Conservation (phyloP, 2,113 vertebrate genomes). For the Tupaia chinensis region DNA sequence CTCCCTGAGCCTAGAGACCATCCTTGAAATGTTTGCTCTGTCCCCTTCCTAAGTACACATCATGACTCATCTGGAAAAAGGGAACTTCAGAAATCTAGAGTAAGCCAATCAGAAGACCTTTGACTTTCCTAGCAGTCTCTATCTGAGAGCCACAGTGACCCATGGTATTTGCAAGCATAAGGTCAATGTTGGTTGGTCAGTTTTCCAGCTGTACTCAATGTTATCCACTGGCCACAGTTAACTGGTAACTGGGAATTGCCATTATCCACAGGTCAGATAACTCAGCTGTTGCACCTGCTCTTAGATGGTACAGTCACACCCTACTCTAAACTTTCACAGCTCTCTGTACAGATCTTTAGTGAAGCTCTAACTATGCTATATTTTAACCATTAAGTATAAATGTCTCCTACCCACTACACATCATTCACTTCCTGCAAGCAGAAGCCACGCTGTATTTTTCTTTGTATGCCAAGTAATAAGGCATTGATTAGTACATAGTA, state of each 20-base stretch:
- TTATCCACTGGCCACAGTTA: background rate
- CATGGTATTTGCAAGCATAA: background rate
- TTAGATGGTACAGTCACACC: background rate
- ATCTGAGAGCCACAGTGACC: background rate
- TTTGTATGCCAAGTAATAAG: background rate
- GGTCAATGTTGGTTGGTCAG: background rate
- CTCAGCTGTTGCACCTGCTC: background rate
- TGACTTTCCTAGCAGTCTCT: background rate
- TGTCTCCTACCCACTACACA: background rate
- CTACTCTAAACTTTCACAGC: background rate
- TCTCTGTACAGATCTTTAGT: background rate
- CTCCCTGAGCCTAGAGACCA: conserved; percentile 54
- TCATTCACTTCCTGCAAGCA: background rate
- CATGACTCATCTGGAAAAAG: conserved; percentile 55
- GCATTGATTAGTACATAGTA: background rate
- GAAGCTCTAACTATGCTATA: background rate
- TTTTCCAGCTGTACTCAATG: background rate
- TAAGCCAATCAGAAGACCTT: conserved; percentile 6
- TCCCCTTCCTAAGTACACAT: conserved; percentile 40
- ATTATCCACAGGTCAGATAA: background rate
- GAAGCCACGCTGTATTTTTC: conserved; percentile 10
- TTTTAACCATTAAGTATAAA: background rate
- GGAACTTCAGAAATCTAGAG: conserved; percentile 20
- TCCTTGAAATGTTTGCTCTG: conserved; percentile 48
- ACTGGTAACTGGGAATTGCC: background rate